Evolutionary conservation across 2,797 vertebrate genomes (phyloP), one percentile per base, ranked within the genome.

Genomic region (Botia kubotai): DNA sequence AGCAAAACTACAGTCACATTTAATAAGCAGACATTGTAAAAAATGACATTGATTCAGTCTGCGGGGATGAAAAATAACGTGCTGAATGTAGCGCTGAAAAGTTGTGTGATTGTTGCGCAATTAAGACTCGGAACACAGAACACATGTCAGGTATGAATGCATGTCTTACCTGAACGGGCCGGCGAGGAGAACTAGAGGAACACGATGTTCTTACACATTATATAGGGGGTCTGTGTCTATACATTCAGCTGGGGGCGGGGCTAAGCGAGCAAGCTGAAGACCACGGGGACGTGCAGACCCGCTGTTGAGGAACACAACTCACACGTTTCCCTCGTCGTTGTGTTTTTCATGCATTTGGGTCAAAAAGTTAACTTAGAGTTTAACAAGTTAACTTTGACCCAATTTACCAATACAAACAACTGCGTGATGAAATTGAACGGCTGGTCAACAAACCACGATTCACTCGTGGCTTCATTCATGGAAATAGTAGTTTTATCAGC

Each of bases 181-280:
- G 23, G 14, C 4, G 62, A 0, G 29, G 11, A 2, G 6, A 0
- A 33, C 16, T 77, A 14, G 65, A 8, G 5, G 75, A 55, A 77
- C 86, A 68, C 57, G 0, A 11, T 79, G 89, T 85, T 36, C 86
- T 57, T 13, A 21, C 63, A 57, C 48, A 4, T 73, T 88, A 86
- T 91, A 91, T 91, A 91, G 39, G 83, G 87, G 76, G 63, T 43
- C 82, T 33, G 33, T 5, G 79, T 77, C 53, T 74, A 72, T 89
- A 85, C 16, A 79, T 36, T 36, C 16, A 70, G 11, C 17, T 6
- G 86, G 86, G 86, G 91, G 91, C 26, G 90, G 82, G 86, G 85
- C 89, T 57, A 23, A 2, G 4, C 19, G 53, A 66, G 12, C 86
- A 83, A 75, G 71, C n/a, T 21, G 11, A 55, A 53, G 10, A 19